Conservation (phyloP, 2,888 invertebrate genomes). For the Achlya flavicornis region DNA sequence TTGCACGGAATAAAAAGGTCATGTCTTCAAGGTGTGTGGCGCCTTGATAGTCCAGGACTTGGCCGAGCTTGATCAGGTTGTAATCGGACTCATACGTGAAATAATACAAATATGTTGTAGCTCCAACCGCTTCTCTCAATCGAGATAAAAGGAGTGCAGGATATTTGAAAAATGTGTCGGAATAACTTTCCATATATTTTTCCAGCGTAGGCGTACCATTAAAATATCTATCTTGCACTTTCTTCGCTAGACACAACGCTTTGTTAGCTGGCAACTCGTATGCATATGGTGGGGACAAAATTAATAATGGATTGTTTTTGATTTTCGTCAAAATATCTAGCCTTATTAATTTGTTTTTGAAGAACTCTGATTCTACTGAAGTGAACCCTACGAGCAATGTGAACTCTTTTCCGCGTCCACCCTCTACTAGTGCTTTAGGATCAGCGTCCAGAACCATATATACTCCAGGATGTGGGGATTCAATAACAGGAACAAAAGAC, state of each 20-base stretch:
- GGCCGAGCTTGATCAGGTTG: conserved; percentile 58
- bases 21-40: conserved; percentile 72
- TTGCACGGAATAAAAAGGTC: conserved; percentile 62
- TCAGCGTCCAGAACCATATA: conserved; percentile 42
- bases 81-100: conserved; percentile 69
- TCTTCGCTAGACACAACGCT: conserved; percentile 21
- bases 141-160: conserved; percentile 41
- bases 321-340: conserved; percentile 24
- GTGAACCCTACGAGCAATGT: conserved; percentile 41
- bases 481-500: conserved; percentile 42
- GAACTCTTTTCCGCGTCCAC: conserved; percentile 40
- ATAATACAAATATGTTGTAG: conserved; percentile 72
- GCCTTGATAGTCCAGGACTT: conserved; percentile 52
- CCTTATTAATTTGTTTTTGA: conserved; percentile 20
- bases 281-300: conserved; percentile 8
- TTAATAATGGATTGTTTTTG: conserved; percentile 11
- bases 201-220: conserved; percentile 28
- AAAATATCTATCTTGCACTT: conserved; percentile 33
- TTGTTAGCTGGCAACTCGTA: conserved; percentile 16
- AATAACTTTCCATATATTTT: conserved; percentile 24
- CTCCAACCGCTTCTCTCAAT: conserved; percentile 33
- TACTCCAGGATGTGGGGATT: conserved; percentile 30
- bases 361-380: conserved; percentile 30
- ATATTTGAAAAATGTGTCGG: conserved; percentile 36
- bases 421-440: conserved; percentile 38